Evolutionary conservation across 1,140 invertebrate genomes (phyloP), one percentile per base, ranked within the genome.

Genomic region (Lepidurus couesii): DNA sequence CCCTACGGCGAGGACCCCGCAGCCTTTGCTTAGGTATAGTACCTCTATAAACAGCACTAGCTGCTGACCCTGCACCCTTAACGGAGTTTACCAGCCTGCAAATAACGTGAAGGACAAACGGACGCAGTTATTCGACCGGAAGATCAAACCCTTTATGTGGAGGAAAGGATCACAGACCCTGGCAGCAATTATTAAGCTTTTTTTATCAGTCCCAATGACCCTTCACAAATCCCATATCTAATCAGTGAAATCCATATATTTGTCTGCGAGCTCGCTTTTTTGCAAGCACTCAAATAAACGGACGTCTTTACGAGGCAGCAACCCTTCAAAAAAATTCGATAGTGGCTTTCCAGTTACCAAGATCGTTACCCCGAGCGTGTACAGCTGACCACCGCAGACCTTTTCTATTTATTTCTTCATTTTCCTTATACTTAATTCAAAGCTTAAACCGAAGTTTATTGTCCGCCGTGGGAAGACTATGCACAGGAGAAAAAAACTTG

Each of bases 51-150:
- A 65, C 53, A 65, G 53, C 53, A 65, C 53, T n/a, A 9, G 53
- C 53, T 65, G 53, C 53, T 65, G 53, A 65, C 53, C 53, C 9
- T 65, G 53, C 53, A 21, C 53, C 53, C 53, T 65, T 65, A 65
- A 34, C 21, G n/a, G 53, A 65, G 53, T 65, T 65, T 21, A 21
- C 21, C 53, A 65, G 53, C 21, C 53, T 65, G 53, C 34, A 65
- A 65, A 65, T 65, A 65, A 65, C 53, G 21, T 0, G 53, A 65
- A 65, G 21, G 53, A 65, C 53, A 65, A 13, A 65, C 53, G 16
- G 53, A 65, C 53, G 21, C 53, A 65, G 53, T 21, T 65, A 21
- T 65, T 65, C 16, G 53, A 65, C 16, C 53, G 53, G 13, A 65
- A 65, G 53, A 65, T 65, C 53, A 65, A 65, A 65, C 53, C 53